Evolutionary conservation across 2,113 vertebrate species (phyloP).

Genomic region (Pipra filicauda): DNA sequence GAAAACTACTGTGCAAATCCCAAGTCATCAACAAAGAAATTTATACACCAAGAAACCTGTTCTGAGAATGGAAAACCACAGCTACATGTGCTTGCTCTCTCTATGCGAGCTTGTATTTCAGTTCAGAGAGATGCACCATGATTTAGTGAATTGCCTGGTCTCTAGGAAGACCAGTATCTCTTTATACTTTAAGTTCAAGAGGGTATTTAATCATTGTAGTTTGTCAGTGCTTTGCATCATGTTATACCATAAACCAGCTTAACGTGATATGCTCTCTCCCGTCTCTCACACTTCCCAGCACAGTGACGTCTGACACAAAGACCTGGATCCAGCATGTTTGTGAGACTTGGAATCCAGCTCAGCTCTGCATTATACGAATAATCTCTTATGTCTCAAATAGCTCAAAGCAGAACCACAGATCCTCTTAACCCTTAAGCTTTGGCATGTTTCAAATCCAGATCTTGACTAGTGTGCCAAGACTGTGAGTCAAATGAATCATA

Average conservation of each 20-base stretch:
- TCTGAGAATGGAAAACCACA: not conserved
- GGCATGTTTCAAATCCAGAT: not conserved
- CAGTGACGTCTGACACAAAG: not conserved
- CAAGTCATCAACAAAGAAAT: not conserved
- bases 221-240: not conserved
- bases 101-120: not conserved
- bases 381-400: not conserved
- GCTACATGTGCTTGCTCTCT: not conserved
- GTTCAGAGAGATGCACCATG: not conserved
- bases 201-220: not conserved
- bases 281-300: not conserved
- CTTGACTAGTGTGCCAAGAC: not conserved
- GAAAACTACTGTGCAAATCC: not conserved
- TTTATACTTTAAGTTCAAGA: not conserved
- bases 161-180: not conserved
- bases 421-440: not conserved
- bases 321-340: not conserved
- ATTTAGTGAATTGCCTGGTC: conserved; percentile 13
- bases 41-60: not conserved
- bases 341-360: not conserved
- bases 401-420: not conserved
- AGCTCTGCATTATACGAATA: not conserved
- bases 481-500: not conserved
- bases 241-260: not conserved
- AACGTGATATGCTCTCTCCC: not conserved